Base-by-base conservation (phyloP, 2,113 vertebrate genomes). In the Dicentrarchus labrax region DNA sequence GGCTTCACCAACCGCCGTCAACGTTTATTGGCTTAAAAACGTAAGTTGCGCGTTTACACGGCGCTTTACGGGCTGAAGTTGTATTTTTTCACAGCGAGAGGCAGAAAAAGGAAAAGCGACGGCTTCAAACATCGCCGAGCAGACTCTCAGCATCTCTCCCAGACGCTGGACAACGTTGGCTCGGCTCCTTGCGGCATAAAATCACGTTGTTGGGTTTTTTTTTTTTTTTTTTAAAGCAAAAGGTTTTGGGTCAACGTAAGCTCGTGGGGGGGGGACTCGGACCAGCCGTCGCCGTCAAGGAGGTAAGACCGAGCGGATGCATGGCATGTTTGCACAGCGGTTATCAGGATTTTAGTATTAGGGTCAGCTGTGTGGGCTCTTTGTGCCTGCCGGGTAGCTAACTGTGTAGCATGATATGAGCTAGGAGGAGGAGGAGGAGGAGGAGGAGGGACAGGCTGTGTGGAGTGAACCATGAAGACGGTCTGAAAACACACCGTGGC, bases 341-440 rank as follows among this genome's bases (percentile, higher is more conserved):
- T 53, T 48, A 54, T 53, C 8, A 15, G 54, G 43, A 6, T 80
- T 65, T 78, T 2, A 8, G 56, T 9, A 21, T 76, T 66, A 30
- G 53, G 73, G 24, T 73, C 76, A 77, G 83, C 86, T 84, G 78
- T 83, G 73, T 41, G 50, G 76, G 74, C 45, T 90, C 82, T 92
- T 89, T 93, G 86, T 88, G 72, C 38, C 86, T 41, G 69, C 88
- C 78, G 69, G 83, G 90, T 81, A 79, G 89, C 91, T 88, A 75
- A 77, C 66, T 10, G 0, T 75, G 76, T 87, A 90, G 90, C 85
- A 57, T n/a, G 68, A 36, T 41, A 36, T 9, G 9, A 83, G 79
- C 84, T 13, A 78, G n/a, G 59, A 50, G 69, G 19, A 22, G 60
- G 11, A 64, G 75, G 62, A 82, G 21, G 57, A 30, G 69, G 19